Evolutionary conservation across 2,113 vertebrate genomes (phyloP), one percentile per base, ranked within the genome.

Genomic region (Sterrhoptilus dennistouni): DNA sequence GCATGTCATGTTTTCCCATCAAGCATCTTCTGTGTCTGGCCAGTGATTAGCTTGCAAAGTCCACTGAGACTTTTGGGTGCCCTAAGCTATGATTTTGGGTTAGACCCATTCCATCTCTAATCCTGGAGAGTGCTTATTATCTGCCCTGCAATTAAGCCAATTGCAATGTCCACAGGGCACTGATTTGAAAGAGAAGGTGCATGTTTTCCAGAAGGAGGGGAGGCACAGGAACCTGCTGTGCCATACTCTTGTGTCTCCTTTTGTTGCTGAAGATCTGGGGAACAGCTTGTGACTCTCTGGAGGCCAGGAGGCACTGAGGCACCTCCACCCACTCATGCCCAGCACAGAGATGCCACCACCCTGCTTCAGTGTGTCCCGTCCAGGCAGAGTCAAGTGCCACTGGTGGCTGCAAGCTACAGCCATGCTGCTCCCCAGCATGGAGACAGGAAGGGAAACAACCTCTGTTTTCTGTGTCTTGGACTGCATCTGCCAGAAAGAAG

Each of bases 141-240:
- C 84, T 57, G 57, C 69, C 71, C 47, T 87, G 78, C 69, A 87
- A 95, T 93, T 96, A 95, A 95, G 50, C 19, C 44, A 54, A 21
- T 9, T 69, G 40, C 49, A 68, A 18, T 64, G 74, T 52, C 88
- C 4, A 1, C 24, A 65, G 40, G 47, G 53, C 50, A 89, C 23
- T 65, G 74, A 89, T 63, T 83, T 93, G 84, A 89, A 95, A 76
- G 31, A 47, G 23, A 42, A 76, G 5, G 59, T 57, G 53, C 45
- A 49, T 42, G 75, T 20, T 85, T 93, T 91, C 28, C 47, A 24
- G 65, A 61, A 87, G 54, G 50, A 72, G 29, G 31, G 35, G 28
- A 81, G n/a, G n/a, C 44, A 56, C 1, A 2, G 29, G 40, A 83
- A 75, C 64, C 21, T 83, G 42, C 38, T 63, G 57, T 76, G 76